Evolutionary conservation across 2,888 invertebrate genomes (phyloP).

Genomic region (Agriotes lineatus): DNA sequence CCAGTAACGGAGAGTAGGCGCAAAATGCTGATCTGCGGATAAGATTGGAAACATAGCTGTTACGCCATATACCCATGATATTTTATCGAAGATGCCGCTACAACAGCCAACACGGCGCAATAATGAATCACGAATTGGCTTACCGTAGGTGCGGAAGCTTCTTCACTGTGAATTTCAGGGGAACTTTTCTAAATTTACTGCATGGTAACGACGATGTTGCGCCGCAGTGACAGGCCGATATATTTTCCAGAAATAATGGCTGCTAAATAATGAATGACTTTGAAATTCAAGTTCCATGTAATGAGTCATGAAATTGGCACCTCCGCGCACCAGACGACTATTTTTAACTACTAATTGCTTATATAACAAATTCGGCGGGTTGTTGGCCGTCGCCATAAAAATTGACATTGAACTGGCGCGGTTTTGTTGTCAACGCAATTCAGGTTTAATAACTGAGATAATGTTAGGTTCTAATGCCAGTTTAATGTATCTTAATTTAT

Average conservation of each 20-base stretch:
- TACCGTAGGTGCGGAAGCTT: background rate
- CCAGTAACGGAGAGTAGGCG: slow-evolving; percentile 33
- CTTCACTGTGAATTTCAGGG: background rate
- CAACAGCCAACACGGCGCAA: background rate
- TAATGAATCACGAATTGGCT: slow-evolving; percentile 30
- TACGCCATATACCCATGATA: slow-evolving; percentile 17
- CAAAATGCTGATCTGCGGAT: slow-evolving; percentile 41
- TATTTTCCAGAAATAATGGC: background rate
- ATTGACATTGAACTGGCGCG: slow-evolving; percentile 3
- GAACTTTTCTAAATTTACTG: background rate
- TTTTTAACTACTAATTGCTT: background rate
- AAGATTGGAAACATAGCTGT: slow-evolving; percentile 37
- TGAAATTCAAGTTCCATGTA: background rate
- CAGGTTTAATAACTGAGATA: too few relatives aligned
- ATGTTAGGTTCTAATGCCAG: too few relatives aligned
- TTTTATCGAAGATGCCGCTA: slow-evolving; percentile 19
- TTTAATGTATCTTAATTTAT: too few relatives aligned
- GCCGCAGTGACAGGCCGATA: background rate
- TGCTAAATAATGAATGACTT: background rate
- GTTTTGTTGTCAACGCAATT: background rate
- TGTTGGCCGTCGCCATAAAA: background rate
- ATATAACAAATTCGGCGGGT: background rate
- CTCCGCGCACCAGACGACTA: background rate
- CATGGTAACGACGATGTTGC: background rate
- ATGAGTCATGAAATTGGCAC: background rate